Evolutionary conservation across 2,797 vertebrate species (phyloP).

Genomic region (Spatula versicolor): DNA sequence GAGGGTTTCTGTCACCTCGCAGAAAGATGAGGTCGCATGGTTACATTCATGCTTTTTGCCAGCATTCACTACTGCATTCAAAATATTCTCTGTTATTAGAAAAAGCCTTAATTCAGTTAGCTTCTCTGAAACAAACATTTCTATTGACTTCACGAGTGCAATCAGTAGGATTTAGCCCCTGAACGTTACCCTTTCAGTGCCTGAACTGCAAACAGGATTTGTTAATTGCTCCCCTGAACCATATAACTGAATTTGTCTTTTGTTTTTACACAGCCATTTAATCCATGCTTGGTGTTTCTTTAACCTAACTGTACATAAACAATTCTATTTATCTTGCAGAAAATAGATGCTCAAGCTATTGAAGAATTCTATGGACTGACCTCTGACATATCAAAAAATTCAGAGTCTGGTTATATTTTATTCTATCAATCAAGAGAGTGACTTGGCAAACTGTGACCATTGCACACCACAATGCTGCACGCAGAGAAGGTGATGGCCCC

Average conservation of each 20-base stretch:
- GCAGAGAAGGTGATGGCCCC: background rate
- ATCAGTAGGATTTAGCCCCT: background rate
- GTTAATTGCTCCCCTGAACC: background rate
- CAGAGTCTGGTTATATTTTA: slow-evolving; percentile 99
- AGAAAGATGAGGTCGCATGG: background rate
- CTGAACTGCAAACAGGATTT: background rate
- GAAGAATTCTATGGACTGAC: slow-evolving; percentile 99
- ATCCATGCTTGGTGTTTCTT: background rate
- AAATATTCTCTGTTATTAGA: background rate
- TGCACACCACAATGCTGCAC: background rate
- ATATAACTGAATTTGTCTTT: background rate
- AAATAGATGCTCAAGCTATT: slow-evolving; percentile 98
- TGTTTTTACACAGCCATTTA: background rate
- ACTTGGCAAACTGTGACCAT: slow-evolving; percentile 61
- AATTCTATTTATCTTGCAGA: slow-evolving; percentile 78
- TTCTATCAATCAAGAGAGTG: slow-evolving; percentile 99
- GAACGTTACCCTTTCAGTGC: background rate
- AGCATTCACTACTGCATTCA: background rate
- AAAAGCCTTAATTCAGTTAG: background rate
- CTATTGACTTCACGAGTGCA: background rate
- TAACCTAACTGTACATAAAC: background rate
- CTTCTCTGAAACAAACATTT: background rate
- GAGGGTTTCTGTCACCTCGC: background rate
- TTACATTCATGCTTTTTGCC: background rate
- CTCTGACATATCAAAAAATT: slow-evolving; percentile 99